Evolutionary conservation across 1,140 invertebrate genomes (phyloP).

Genomic region (Drosophila equinoxialis): DNA sequence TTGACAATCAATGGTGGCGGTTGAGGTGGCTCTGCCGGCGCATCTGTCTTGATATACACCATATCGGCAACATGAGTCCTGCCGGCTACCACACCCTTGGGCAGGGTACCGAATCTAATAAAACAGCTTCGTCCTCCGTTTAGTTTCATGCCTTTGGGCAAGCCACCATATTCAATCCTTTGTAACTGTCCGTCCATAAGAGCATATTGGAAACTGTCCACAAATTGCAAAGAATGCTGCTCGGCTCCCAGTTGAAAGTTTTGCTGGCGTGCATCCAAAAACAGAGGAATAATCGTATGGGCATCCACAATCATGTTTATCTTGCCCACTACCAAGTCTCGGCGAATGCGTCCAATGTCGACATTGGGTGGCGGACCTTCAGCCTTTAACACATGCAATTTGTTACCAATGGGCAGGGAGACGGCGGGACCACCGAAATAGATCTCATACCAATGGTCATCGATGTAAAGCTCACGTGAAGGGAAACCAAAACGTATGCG

Average conservation of each 20-base stretch:
- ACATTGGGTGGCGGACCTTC: constrained; percentile 94
- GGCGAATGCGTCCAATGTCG: constrained; percentile 88
- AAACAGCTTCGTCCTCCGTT: constrained; percentile 91
- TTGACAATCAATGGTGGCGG: constrained; percentile 56
- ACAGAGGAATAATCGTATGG: constrained; percentile 90
- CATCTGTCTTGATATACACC: constrained; percentile 84
- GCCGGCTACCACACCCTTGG: constrained; percentile 89
- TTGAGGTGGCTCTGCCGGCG: constrained; percentile 57
- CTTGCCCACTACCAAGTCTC: constrained; percentile 91
- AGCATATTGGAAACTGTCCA: constrained; percentile 89
- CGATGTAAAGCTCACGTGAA: constrained; percentile 95
- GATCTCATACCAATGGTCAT: constrained; percentile 93
- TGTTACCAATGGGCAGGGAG: constrained; percentile 91
- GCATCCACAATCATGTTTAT: constrained; percentile 93
- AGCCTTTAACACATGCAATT: constrained; percentile 89
- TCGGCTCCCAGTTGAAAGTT: constrained; percentile 90
- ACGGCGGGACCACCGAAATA: constrained; percentile 96
- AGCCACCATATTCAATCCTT: constrained; percentile 94
- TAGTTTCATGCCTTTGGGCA: constrained; percentile 93
- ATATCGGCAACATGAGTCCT: constrained; percentile 88
- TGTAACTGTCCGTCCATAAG: constrained; percentile 93
- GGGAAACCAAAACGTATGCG: constrained; percentile 95
- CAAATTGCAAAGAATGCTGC: constrained; percentile 90
- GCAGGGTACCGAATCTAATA: constrained; percentile 91
- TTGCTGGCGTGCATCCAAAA: constrained; percentile 93